Evolutionary conservation across 1,140 invertebrate species (phyloP), one percentile per base, ranked within the genome.

Genomic region (Mercenaria mercenaria): DNA sequence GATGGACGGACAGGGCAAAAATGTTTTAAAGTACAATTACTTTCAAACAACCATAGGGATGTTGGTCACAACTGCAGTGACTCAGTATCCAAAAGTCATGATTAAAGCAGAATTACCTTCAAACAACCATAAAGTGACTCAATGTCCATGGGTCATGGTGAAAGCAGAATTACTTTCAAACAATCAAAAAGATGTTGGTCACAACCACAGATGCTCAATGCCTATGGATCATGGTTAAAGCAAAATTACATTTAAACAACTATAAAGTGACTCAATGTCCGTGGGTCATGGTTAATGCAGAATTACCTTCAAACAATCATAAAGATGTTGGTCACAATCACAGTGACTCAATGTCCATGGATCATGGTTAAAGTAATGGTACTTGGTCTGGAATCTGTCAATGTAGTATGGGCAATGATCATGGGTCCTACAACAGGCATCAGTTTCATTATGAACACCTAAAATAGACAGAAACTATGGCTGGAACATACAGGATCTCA

Each of bases 331-430:
- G 37, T 91, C 91, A 67, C 91, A 91, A 3, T 72, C 88, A 77
- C 91, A 91, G 64, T 90, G 39, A 47, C 88, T 90, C 2, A 91
- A 26, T 15, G 91, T 91, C 82, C 84, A 90, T 18, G 88, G 91
- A 32, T 87, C 59, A 32, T 74, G 64, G 67, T 90, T 91, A 39
- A 69, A 81, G 77, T 91, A 91, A 52, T 91, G 72, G 76, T 86
- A 91, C 79, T 91, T 91, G 61, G 76, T 90, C 52, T 89, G 64
- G 32, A 91, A 89, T 11, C 77, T 50, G 64, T 89, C 82, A 32
- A 91, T 91, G 47, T 82, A 91, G 76, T 86, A 91, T 0, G 88
- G 88, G 56, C 91, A 91, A 43, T 91, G 91, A 59, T 91, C 91
- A 77, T 91, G 91, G 18, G 74, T 87, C 20, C 91, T 82, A 50